Conservation (phyloP, 1,140 invertebrate genomes). For the Lordiphosa collinella region DNA sequence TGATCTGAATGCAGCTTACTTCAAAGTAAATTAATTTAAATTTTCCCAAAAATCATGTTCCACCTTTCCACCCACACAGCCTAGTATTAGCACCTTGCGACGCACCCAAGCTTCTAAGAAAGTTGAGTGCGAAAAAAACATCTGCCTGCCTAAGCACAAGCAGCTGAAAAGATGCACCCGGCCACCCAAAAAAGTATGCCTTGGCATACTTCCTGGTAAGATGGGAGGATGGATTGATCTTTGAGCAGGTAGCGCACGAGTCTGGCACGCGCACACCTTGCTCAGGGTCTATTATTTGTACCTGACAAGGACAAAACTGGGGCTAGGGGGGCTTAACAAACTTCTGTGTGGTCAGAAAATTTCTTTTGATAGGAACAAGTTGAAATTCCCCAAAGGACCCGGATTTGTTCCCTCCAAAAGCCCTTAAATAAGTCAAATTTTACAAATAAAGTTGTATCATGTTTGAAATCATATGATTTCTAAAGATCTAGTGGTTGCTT, state of each 20-base stretch:
- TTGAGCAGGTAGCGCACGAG: constrained; percentile 57
- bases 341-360: too few species aligned
- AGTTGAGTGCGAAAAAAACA: constrained; percentile 35
- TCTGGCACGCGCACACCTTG: constrained; percentile 45
- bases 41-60: constrained; percentile 35
- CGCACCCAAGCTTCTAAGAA: constrained; percentile 55
- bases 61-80: constrained; percentile 49
- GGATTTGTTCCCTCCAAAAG: too few species aligned
- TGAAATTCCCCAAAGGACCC: too few species aligned
- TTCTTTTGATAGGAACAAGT: too few species aligned
- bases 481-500: too few species aligned
- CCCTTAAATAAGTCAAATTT: too few species aligned
- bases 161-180: constrained; percentile 37
- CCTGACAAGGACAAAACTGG: too few species aligned
- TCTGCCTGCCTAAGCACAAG: constrained; percentile 50
- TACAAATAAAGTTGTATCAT: too few species aligned
- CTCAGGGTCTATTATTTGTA: too few species aligned
- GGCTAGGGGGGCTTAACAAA: too few species aligned
- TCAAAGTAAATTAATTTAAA: constrained; percentile 54
- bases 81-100: not conserved
- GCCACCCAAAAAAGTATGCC: constrained; percentile 56
- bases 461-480: too few species aligned
- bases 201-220: constrained; percentile 59
- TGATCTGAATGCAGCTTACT: constrained; percentile 72
- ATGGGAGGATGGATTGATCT: constrained; percentile 17